A percentile compares a stretch with the other conserved stretches of the same genome.
Evolutionary conservation across 2,113 vertebrate genomes (phyloP).

Genomic region (Onychostruthus taczanowskii): DNA sequence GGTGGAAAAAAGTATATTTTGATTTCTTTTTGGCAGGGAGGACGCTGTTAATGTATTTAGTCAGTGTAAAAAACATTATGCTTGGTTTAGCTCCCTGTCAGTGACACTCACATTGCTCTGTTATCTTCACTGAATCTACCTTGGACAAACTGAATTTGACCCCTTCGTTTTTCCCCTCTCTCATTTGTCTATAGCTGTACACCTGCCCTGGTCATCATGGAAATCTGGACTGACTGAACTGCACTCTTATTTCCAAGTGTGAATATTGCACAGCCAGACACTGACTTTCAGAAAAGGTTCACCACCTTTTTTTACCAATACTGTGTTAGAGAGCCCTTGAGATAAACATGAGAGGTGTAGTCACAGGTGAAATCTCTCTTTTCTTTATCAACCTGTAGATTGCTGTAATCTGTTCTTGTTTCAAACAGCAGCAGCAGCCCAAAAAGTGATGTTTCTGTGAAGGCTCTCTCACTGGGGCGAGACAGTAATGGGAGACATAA

Average conservation of each 20-base stretch:
- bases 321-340: not conserved
- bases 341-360: not conserved
- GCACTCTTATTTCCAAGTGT: not conserved
- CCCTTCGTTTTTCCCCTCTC: not conserved
- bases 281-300: not conserved
- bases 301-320: not conserved
- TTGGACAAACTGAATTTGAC: not conserved
- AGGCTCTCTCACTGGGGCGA: not conserved
- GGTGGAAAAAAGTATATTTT: not conserved
- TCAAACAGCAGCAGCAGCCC: not conserved
- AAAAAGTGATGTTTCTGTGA: not conserved
- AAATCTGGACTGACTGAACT: not conserved
- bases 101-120: not conserved
- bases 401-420: not conserved
- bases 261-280: not conserved
- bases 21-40: slow-evolving; percentile 11
- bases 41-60: slow-evolving; percentile 30
- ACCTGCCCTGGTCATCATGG: not conserved
- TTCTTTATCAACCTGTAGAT: not conserved
- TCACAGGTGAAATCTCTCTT: not conserved
- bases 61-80: not conserved
- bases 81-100: not conserved
- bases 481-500: not conserved
- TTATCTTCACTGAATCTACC: not conserved
- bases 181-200: not conserved